These are phyloP conservation scores for Galeruca laticollis DNA, from an alignment of 2,888 invertebrate species.

Conservation along the genomic window DNA sequence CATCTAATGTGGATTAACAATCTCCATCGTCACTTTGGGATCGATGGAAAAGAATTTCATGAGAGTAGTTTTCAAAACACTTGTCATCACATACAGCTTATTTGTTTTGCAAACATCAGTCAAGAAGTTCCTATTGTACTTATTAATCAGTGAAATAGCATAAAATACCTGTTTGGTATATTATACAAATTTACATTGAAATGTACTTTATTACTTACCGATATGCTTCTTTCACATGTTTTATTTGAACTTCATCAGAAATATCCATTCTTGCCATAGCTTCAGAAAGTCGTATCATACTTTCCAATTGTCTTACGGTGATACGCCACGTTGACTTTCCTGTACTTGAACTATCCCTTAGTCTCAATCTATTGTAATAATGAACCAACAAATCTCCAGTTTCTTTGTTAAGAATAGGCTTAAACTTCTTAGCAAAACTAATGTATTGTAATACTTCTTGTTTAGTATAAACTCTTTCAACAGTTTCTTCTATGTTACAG, in stretches of 20 bases:
- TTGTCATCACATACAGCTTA: no score
- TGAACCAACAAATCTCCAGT: constrained; percentile 84
- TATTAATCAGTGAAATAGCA: no score
- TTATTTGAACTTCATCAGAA: constrained; percentile 85
- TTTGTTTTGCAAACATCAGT: no score
- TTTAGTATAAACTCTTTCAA: constrained; percentile 85
- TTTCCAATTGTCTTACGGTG: constrained; percentile 95
- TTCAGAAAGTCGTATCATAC: constrained; percentile 95
- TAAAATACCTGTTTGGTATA: no score
- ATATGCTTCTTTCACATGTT: constrained; percentile 93
- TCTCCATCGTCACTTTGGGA: no score
- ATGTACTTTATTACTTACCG: constrained; percentile 52
- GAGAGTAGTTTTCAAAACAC: no score
- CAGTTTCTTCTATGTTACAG: constrained; percentile 82
- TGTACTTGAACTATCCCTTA: constrained; percentile 78
- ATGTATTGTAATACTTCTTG: constrained; percentile 95
- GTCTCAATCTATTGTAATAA: constrained; percentile 88
- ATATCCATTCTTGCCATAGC: constrained; percentile 97
- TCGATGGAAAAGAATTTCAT: no score
- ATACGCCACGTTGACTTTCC: constrained; percentile 90
- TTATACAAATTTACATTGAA: constrained; percentile 61
- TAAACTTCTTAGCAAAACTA: constrained; percentile 96
- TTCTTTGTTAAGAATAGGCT: constrained; percentile 86
- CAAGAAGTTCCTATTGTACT: no score
- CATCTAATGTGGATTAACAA: no score